These are phyloP conservation scores for Sigmodon hispidus DNA, from an alignment of 2,113 vertebrate genomes.

Conservation along the genomic window DNA sequence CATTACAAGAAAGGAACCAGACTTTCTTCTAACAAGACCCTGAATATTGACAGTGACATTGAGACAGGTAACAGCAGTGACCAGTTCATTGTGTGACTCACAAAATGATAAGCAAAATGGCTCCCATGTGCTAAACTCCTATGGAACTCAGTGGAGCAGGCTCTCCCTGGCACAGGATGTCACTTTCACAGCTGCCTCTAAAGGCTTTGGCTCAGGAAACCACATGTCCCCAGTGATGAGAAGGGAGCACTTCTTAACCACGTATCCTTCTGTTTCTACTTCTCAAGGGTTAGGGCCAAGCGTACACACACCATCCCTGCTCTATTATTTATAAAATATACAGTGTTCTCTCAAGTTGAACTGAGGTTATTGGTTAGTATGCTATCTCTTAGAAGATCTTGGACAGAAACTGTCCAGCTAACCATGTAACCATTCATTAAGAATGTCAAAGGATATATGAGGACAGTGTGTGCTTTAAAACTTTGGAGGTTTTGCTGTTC, in stretches of 20 bases:
- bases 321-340: background rate
- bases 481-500: background rate
- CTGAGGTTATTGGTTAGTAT: background rate
- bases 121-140: background rate
- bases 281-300: no score
- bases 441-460: background rate
- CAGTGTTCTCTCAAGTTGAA: constrained; percentile 7
- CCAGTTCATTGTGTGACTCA: background rate
- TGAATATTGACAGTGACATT: constrained; percentile 89
- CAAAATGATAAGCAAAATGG: background rate
- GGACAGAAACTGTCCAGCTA: background rate
- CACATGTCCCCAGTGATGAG: background rate
- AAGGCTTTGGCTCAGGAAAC: background rate
- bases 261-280: background rate
- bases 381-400: background rate
- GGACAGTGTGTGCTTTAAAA: background rate
- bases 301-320: background rate
- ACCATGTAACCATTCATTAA: background rate
- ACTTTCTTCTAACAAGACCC: constrained; percentile 86
- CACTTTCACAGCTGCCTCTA: background rate
- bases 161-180: background rate
- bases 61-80: constrained; percentile 88
- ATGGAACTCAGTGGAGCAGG: background rate
- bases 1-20: constrained; percentile 88
- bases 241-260: background rate